Evolutionary conservation across 2,888 invertebrate species (phyloP), one percentile per base, ranked within the genome.

Genomic region (Zeuzera pyrina): DNA sequence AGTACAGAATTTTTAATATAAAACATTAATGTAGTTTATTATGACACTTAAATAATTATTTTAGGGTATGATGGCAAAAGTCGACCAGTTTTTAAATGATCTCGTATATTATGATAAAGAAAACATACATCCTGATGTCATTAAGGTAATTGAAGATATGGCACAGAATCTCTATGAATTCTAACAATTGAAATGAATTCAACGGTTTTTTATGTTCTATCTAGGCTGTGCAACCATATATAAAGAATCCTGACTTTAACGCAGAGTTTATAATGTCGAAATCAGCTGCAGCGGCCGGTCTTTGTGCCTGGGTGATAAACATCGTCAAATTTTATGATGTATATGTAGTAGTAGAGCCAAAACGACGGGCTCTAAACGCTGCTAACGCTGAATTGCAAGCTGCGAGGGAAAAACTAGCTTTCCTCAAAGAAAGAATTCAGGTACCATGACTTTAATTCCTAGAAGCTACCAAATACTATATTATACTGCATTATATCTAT

Each of bases 271-370:
- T 97, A 53, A 69, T 88, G 46, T 85, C 89, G 0, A 97, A 97
- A 72, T 97, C 97, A 0, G 86, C 88, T 16, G 97, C 97, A 10
- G 97, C 97, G 12, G 94, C 95, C 31, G 94, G 97, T 13, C 83
- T 98, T 5, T 97, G 96, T 59, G 90, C 95, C 1, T 98, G 97
- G 96, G 97, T 94, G 2, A 91, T 95, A 45, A 97, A 97, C 70
- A 95, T 97, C 43, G 85, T 93, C 60, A 91, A 87, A 50, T 97
- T 94, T 76, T 92, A 94, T 73, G 91, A 93, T 33, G 94, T 97
- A 15, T 96, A 91, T 71, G 91, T 93, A 39, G 91, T 94, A 19
- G 97, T 97, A 0, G 95, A 96, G 63, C 97, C 97, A 12, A 95
- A 97, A 58, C 85, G 96, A 53, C 85, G 88, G 35, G 97, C 97